Base-by-base conservation (phyloP, 2,888 invertebrate species). In the Ctena decussata region DNA sequence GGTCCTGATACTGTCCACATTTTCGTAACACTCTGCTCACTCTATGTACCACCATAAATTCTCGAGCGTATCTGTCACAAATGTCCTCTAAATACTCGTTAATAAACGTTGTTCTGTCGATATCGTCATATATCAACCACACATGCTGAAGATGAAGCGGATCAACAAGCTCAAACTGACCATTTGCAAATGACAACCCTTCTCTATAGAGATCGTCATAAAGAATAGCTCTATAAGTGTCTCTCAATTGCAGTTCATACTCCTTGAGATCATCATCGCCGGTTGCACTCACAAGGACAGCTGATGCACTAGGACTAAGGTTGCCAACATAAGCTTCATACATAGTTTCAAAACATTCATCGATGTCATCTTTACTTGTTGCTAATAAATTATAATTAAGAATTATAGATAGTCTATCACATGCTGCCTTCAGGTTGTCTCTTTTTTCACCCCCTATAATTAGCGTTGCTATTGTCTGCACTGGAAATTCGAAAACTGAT, bases 1-100 rank as follows among this genome's bases (percentile, higher is more conserved):
- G 82, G 78, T 94, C 94, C 81, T 94, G 94, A 80, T 94, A 94
- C 74, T 94, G 94, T 0, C 93, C 94, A 85, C 94, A 94, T 84
- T 94, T 94, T 35, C 92, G 82, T 11, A 94, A 82, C 0, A 94
- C 93, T 11, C 93, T 85, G 49, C 92, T 93, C 8, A 92, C 92
- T 18, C 94, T 87, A 60, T 94, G 94, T 11, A 94, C 87, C 21
- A 93, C 93, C 89, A 89, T 94, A 80, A 94, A 94, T 76, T 94
- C 93, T 15, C 91, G 87, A 0, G 92, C 92, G 70, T 92, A 93
- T 60, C 90, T 79, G 60, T 93, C 92, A 84, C 93, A 93, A 18
- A 94, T 91, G 24, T 91, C 88, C 81, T 93, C 92, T 37, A 94
- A 86, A 81, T 93, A 92, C n/a, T 93, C 91, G n/a, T 84, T 80